A percentile compares a stretch with the other conserved stretches of the same genome.
Conservation (phyloP, 2,113 vertebrate species). For the Microcebus ravelobensis region DNA sequence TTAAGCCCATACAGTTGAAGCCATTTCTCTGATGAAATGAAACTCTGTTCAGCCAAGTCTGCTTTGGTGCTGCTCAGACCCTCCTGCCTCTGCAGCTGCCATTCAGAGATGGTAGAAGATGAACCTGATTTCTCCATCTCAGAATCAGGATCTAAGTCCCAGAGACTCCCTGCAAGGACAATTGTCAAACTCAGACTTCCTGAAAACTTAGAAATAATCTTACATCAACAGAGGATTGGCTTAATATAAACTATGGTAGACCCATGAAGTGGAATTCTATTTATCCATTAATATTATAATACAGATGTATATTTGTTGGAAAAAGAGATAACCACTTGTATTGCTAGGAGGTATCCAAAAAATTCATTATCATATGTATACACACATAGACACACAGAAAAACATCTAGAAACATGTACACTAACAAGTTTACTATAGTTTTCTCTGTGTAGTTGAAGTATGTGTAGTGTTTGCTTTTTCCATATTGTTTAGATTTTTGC, state of each 20-base stretch:
- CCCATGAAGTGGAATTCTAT: not conserved
- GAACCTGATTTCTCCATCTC: constrained; percentile 38
- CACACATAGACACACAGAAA: not conserved
- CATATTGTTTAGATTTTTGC: not conserved
- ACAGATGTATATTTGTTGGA: not conserved
- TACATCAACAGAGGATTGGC: not conserved
- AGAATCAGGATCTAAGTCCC: constrained; percentile 56
- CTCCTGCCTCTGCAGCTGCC: constrained; percentile 36
- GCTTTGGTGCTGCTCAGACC: not conserved
- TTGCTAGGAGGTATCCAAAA: not conserved
- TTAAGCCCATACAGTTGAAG: constrained; percentile 87
- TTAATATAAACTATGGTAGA: not conserved
- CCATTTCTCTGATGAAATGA: constrained; percentile 87
- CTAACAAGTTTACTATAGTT: not conserved
- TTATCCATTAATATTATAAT: not conserved
- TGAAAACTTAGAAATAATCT: not conserved
- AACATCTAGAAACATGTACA: not conserved
- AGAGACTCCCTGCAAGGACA: constrained; percentile 63
- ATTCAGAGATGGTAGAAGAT: not conserved
- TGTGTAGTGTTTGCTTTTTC: not conserved
- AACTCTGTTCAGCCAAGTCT: constrained; percentile 73
- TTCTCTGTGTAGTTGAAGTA: not conserved
- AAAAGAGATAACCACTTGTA: not conserved
- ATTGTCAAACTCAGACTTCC: not conserved
- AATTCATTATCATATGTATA: not conserved